Base-by-base conservation (phyloP, 2,113 vertebrate species). In the Podocnemis expansa region DNA sequence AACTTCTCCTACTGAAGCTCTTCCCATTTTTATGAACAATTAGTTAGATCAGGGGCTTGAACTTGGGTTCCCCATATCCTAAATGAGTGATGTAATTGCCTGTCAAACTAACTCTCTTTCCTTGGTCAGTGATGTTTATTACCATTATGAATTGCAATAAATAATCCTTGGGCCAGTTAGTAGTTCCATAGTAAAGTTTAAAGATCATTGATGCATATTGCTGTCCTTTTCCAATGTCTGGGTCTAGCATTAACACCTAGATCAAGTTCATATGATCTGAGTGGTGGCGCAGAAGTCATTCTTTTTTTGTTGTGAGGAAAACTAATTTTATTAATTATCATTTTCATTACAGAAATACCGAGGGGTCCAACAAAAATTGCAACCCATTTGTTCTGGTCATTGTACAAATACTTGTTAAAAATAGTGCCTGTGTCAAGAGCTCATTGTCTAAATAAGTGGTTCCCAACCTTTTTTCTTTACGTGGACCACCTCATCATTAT, bases 201-300 rank as follows among this genome's bases (percentile, higher is more conserved):
- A 67, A 67, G 34, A 67, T 8, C 12, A 2, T 55, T 73, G 63
- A 84, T 80, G n/a, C 34, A 5, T 1, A 0, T 7, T 54, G 45
- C 31, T 84, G 49, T 67, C 89, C 38, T 93, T 89, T 29, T 0
- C 10, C 1, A 29, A 17, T 6, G 16, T 58, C 1, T 2, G 75
- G 52, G 78, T 4, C 34, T 86, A 27, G 2, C 43, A 45, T 1
- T 73, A 51, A 17, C 82, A 14, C 31, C 75, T 31, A 17, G 9
- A 34, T 13, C 43, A 24, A 95, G n/a, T 45, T 63, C 54, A 2
- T 78, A 10, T 58, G 19, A 13, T 60, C 88, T 58, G 6, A 31
- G 5, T 52, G 5, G 5, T 52, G 5, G 24, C 2, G 29, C 88
- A 70, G 12, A 0, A 73, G 51, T 3, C 0, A 19, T 70, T 19